phyloP scores from a whole-genome alignment of 2,888 invertebrate genomes.

The Oscheius sp. region DNA sequence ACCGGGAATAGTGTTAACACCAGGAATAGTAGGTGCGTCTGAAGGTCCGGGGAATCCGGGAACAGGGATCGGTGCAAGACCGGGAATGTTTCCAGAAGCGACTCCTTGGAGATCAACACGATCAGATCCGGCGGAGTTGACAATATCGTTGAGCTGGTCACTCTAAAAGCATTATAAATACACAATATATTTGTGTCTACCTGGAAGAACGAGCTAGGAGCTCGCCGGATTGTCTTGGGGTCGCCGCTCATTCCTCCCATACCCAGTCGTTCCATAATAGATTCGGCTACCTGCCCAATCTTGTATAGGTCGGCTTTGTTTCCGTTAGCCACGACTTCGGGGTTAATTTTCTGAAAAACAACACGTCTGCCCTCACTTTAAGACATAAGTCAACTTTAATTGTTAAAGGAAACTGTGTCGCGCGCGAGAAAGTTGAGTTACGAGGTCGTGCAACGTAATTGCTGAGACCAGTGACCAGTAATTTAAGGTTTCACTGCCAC shows the following conservation, averaged over 20 bases:
- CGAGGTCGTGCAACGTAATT: slow-evolving; percentile 7
- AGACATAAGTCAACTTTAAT: slow-evolving; percentile 11
- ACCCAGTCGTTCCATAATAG: slow-evolving; percentile 69
- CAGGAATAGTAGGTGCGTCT: slow-evolving; percentile 73
- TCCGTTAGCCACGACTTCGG: slow-evolving; percentile 17
- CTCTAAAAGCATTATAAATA: too few species aligned
- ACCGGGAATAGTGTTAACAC: slow-evolving; percentile 74
- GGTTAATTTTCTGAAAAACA: slow-evolving; percentile 24
- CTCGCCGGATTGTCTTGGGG: slow-evolving; percentile 46
- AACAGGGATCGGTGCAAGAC: slow-evolving; percentile 73
- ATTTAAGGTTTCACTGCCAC: background rate
- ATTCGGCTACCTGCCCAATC: slow-evolving; percentile 68
- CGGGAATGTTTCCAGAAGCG: slow-evolving; percentile 66
- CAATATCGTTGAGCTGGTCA: slow-evolving; percentile 60
- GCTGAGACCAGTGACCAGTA: background rate
- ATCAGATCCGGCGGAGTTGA: slow-evolving; percentile 67
- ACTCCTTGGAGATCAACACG: slow-evolving; percentile 69
- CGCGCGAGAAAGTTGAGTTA: slow-evolving; percentile 20
- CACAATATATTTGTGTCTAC: background rate
- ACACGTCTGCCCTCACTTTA: background rate
- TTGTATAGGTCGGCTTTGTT: slow-evolving; percentile 46
- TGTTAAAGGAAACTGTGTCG: slow-evolving; percentile 1
- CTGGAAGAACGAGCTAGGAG: slow-evolving; percentile 48
- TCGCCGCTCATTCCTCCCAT: slow-evolving; percentile 45
- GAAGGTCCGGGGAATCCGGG: slow-evolving; percentile 72